Percentiles rank a stretch among this genome's conserved stretches.
Evolutionary conservation across 1,140 invertebrate genomes (phyloP).

Genomic region (Spodoptera frugiperda): DNA sequence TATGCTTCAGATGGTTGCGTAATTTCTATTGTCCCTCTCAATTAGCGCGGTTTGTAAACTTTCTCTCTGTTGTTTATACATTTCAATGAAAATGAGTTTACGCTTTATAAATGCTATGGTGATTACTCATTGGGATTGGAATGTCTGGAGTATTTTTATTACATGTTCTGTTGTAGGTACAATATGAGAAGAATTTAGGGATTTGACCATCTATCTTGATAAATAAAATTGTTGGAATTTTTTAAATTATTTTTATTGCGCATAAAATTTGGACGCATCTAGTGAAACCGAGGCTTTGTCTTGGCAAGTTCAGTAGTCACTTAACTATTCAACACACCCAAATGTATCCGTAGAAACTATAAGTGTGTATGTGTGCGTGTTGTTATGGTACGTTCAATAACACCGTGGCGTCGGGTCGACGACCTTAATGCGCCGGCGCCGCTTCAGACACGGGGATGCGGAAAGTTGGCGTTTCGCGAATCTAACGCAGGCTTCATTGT

Average conservation of each 20-base stretch:
- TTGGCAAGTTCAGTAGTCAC: conserved; percentile 55
- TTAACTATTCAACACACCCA: conserved; percentile 54
- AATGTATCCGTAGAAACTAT: conserved; percentile 16
- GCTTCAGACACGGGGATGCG: conserved; percentile 67
- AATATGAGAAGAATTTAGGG: too few species aligned
- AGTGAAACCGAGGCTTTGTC: conserved; percentile 38
- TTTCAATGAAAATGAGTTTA: neutral
- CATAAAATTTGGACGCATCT: neutral
- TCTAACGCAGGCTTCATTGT: conserved; percentile 59
- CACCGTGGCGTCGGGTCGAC: conserved; percentile 76
- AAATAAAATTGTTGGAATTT: too few species aligned
- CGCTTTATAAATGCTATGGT: conserved; percentile 1
- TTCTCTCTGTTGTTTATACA: conserved; percentile 22
- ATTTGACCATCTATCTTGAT: too few species aligned
- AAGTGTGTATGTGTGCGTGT: conserved; percentile 58
- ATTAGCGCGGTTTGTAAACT: conserved; percentile 8
- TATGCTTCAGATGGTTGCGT: neutral
- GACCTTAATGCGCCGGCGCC: conserved; percentile 76
- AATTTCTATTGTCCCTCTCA: conserved; percentile 2
- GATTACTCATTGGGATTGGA: neutral
- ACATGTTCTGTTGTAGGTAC: neutral
- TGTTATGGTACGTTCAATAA: conserved; percentile 79
- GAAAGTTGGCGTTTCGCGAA: conserved; percentile 65
- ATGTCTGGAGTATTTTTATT: conserved; percentile 1
- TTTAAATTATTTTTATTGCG: neutral